Conservation (phyloP, 2,888 invertebrate species). For the Formica aserva region DNA sequence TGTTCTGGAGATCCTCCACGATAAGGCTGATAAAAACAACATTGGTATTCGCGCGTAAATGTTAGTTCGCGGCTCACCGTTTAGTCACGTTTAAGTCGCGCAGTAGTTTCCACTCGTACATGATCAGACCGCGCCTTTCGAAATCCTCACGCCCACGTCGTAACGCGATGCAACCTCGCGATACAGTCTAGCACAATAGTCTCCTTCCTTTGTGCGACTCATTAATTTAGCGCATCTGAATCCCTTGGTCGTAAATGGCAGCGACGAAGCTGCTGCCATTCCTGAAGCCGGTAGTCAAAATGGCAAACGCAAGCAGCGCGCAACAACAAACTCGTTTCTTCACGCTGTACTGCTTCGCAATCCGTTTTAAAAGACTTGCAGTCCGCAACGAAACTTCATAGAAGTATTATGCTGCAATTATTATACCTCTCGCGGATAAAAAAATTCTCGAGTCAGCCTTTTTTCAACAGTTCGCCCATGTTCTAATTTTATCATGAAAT, state of each 20-base stretch:
- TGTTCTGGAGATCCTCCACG: background rate
- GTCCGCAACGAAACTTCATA: conserved; percentile 13
- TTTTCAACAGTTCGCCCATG: background rate
- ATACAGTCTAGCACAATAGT: background rate
- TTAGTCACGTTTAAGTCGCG: background rate
- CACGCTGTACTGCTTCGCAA: conserved; percentile 29
- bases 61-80: background rate
- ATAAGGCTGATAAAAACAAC: conserved; percentile 20
- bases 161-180: background rate
- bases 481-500: background rate
- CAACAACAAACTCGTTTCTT: conserved; percentile 46
- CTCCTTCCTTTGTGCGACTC: background rate
- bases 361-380: conserved; percentile 2
- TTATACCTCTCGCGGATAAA: background rate
- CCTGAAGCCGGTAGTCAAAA: conserved; percentile 26
- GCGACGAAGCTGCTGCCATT: background rate
- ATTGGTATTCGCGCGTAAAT: background rate
- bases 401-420: conserved; percentile 27
- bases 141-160: conserved; percentile 20
- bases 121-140: conserved; percentile 16
- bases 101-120: conserved; percentile 6
- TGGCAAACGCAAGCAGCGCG: conserved; percentile 2
- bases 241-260: background rate
- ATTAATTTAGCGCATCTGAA: background rate
- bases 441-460: conserved; percentile 8